Percentiles rank a stretch among this genome's conserved stretches.
phyloP scores from a whole-genome alignment of 2,113 vertebrate genomes.

The Thunnus maccoyii region DNA sequence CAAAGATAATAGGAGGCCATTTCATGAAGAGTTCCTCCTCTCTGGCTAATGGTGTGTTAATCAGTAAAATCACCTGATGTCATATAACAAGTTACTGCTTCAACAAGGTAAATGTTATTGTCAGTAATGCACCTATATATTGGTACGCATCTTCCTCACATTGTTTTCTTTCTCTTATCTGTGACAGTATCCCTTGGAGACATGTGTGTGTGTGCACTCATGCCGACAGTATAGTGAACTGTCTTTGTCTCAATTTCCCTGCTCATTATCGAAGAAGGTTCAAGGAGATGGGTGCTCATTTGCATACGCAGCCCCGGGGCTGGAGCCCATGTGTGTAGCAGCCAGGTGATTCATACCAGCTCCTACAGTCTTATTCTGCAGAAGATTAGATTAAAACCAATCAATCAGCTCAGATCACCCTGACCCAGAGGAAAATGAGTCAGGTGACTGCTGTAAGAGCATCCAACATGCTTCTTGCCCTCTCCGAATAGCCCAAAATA shows the following conservation, averaged over 20 bases:
- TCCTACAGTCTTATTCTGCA: constrained; percentile 66
- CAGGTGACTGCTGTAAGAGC: constrained; percentile 36
- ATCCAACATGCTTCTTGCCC: constrained; percentile 34
- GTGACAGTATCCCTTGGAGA: constrained; percentile 54
- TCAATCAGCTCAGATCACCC: constrained; percentile 73
- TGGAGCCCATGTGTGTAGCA: constrained; percentile 52
- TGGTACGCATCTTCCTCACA: constrained; percentile 25
- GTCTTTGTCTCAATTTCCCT: constrained; percentile 65
- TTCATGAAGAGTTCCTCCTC: constrained; percentile 22
- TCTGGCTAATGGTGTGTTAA: constrained; percentile 32
- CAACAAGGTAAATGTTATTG: constrained; percentile 28
- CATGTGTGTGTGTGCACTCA: constrained; percentile 8
- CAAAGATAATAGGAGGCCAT: constrained; percentile 21
- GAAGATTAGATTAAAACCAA: constrained; percentile 79
- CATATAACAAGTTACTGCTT: constrained; percentile 29
- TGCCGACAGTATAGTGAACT: constrained; percentile 32
- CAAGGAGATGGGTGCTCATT: constrained; percentile 79
- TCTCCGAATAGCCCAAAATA: constrained; percentile 20
- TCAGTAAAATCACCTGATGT: constrained; percentile 25
- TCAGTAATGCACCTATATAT: constrained; percentile 24
- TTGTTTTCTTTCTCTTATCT: constrained; percentile 23
- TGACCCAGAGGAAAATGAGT: constrained; percentile 52
- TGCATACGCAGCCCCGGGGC: constrained; percentile 75
- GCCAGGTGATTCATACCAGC: constrained; percentile 78
- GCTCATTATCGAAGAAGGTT: constrained; percentile 80